A percentile compares a stretch with the other conserved stretches of the same genome.
Evolutionary conservation across 2,797 vertebrate species (phyloP).

Genomic region (Syndactyla subalaris): DNA sequence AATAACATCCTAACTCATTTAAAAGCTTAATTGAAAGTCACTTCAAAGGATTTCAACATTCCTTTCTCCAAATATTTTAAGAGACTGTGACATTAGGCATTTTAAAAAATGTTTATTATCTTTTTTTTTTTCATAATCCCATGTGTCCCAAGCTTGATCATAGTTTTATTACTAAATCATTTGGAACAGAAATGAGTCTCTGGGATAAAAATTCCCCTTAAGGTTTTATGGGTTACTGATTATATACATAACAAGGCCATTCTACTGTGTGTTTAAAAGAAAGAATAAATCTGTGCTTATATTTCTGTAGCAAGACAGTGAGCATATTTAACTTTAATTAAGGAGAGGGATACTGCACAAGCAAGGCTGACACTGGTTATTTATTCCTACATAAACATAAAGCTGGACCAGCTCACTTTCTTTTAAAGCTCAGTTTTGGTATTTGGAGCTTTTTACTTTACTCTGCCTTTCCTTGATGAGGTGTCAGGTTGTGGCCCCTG

Average conservation of each 20-base stretch:
- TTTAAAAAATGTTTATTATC: neutral
- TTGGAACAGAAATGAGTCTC: neutral
- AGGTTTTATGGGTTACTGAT: constrained; percentile 16
- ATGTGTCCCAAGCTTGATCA: neutral
- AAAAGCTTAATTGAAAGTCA: neutral
- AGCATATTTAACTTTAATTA: neutral
- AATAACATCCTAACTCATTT: neutral
- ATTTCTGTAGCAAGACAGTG: neutral
- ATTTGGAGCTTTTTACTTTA: neutral
- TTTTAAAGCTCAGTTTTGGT: neutral
- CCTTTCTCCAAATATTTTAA: neutral
- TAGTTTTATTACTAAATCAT: neutral
- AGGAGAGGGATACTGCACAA: neutral
- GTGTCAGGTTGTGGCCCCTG: rapidly evolving
- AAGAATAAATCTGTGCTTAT: constrained; percentile 18
- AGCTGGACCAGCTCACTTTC: neutral
- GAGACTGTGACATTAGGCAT: neutral
- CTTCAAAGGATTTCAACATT: constrained; percentile 3
- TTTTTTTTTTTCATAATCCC: neutral
- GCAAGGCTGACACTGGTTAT: neutral
- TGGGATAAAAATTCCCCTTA: neutral
- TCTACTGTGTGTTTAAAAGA: neutral
- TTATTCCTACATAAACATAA: neutral
- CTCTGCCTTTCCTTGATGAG: neutral
- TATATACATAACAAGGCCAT: neutral